Evolutionary conservation across 1,140 invertebrate species (phyloP).

Genomic region (Drosophila ohnishii): DNA sequence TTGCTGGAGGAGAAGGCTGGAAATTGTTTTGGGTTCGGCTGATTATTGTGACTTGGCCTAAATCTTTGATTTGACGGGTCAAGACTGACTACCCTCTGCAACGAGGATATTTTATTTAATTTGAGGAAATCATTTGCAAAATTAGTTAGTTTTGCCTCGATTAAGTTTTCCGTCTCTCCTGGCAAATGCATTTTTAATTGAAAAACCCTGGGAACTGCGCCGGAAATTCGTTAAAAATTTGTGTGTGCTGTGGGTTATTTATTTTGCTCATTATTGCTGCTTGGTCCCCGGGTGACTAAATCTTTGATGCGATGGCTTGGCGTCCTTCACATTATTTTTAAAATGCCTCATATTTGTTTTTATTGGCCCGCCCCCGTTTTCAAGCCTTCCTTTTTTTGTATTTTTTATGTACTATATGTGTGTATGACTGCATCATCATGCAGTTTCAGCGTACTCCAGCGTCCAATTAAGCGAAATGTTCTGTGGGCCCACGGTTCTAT

Average conservation of each 20-base stretch:
- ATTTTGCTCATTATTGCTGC: conserved; percentile 20
- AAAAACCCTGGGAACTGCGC: neutral
- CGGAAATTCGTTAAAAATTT: conserved; percentile 20
- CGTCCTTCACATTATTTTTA: conserved; percentile 54
- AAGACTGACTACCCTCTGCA: no score
- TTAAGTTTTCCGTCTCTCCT: neutral
- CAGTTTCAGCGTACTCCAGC: conserved; percentile 73
- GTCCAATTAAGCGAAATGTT: conserved; percentile 80
- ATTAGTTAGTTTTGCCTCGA: neutral
- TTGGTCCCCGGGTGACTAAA: conserved; percentile 24
- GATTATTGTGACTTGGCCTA: conserved; percentile 8
- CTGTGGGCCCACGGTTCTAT: conserved; percentile 61
- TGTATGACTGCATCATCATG: conserved; percentile 76
- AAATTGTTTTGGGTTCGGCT: conserved; percentile 17
- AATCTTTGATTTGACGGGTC: conserved; percentile 14
- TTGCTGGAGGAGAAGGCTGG: conserved; percentile 12
- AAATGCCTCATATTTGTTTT: conserved; percentile 55
- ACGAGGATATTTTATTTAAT: conserved; percentile 1
- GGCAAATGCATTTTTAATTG: conserved; percentile 16
- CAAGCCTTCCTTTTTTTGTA: conserved; percentile 21
- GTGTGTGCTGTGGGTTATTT: conserved; percentile 9
- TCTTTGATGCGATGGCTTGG: conserved; percentile 38
- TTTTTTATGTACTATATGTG: conserved; percentile 31
- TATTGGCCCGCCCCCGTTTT: conserved; percentile 32
- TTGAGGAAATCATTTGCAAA: neutral